Base-by-base conservation (phyloP, 2,113 vertebrate species). In the Pyxicephalus adspersus region DNA sequence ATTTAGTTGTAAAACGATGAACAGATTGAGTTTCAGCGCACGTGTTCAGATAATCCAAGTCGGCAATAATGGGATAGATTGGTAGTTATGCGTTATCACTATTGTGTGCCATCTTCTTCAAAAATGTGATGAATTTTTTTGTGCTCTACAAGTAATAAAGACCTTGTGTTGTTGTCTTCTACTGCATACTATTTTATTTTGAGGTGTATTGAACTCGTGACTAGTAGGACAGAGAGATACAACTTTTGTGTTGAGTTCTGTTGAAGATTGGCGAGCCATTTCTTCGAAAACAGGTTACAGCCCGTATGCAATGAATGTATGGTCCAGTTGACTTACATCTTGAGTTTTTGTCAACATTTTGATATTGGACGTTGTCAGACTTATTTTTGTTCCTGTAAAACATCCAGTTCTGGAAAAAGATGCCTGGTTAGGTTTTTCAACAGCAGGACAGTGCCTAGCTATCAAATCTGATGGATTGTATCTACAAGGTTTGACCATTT, bases 1-100 rank as follows among this genome's bases (percentile, higher is more conserved):
- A 66, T n/a, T 58, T 64, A 23, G 34, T 20, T 50, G 74, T 52
- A 66, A 64, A 82, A 82, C 20, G 29, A 65, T 16, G n/a, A 22
- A 60, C 58, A 28, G 22, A 22, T 20, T 31, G 19, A 55, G 19
- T 52, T 57, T 31, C 13, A 5, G 4, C 22, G 16, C 34, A 65
- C 57, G 19, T 29, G 5, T 16, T 64, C 28, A 72, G 60, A 64
- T 55, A 73, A 72, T 29, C 16, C 25, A 57, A 81, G 57, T 64
- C 67, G 54, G 20, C 25, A 54, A 11, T 54, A n/a, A 81, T 26
- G 71, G 54, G 29, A 17, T 17, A 72, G 22, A 31, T 28, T 34
- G 22, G 11, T 23, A 13, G 8, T 23, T 38, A 79, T 19, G n/a
- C 3, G 16, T 68, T 22, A 31, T 31, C 64, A n/a, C n/a, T n/a